These are phyloP conservation scores for Bujurquina vittata DNA, from an alignment of 2,113 vertebrate genomes.

Conservation along the genomic window DNA sequence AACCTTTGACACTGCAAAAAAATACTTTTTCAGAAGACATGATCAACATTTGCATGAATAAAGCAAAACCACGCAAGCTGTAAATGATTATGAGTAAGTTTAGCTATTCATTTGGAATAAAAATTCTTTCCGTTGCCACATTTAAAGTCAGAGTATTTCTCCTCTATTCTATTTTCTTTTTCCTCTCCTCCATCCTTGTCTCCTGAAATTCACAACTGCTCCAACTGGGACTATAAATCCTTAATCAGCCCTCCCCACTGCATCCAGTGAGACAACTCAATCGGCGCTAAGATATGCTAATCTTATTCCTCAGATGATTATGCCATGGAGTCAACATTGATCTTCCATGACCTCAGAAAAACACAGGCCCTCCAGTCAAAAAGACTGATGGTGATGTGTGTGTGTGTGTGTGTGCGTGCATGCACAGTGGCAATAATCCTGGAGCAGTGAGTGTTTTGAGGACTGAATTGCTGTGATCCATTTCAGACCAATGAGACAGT, in stretches of 20 bases:
- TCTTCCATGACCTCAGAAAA: constrained; percentile 80
- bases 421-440: constrained; percentile 5
- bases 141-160: constrained; percentile 18
- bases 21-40: neutral
- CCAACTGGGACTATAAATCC: constrained; percentile 79
- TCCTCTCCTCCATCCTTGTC: constrained; percentile 32
- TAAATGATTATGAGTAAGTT: neutral
- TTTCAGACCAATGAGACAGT: constrained; percentile 33
- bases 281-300: constrained; percentile 81
- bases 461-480: constrained; percentile 41
- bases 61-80: neutral
- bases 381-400: constrained; percentile 59
- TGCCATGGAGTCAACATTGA: constrained; percentile 79
- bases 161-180: neutral
- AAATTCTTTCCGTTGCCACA: neutral
- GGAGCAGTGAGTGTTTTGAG: constrained; percentile 33
- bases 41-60: neutral
- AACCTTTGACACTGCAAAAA: too few relatives aligned
- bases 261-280: constrained; percentile 78
- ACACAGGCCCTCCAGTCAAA: constrained; percentile 67
- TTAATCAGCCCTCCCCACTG: constrained; percentile 63
- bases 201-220: constrained; percentile 58
- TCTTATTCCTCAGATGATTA: constrained; percentile 81
- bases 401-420: neutral
- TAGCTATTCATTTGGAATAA: neutral